Percentiles rank a stretch among this genome's conserved stretches.
These are phyloP conservation scores for Orchesella cincta DNA, from an alignment of 1,140 invertebrate genomes.

Conservation along the genomic window DNA sequence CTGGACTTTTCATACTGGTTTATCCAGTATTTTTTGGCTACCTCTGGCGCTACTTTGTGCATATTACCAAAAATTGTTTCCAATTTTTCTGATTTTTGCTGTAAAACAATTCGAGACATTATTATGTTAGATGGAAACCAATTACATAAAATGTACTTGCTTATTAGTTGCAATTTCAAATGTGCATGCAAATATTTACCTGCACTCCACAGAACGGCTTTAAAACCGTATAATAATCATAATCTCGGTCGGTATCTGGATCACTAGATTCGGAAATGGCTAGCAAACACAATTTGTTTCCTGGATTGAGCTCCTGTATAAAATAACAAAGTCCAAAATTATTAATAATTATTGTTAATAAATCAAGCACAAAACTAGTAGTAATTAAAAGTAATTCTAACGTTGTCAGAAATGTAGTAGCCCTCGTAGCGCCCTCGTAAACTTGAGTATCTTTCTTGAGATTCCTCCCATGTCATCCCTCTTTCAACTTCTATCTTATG, in stretches of 20 bases:
- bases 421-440: conserved; percentile 72
- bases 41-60: no score
- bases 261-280: conserved; percentile 57
- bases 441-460: conserved; percentile 70
- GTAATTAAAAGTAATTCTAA: no score
- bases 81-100: no score
- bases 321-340: conserved; percentile 41
- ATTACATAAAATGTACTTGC: no score
- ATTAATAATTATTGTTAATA: no score
- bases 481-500: conserved; percentile 90
- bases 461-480: conserved; percentile 89
- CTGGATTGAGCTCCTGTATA: conserved; percentile 77
- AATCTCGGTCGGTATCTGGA: conserved; percentile 70
- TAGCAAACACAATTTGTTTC: conserved; percentile 75
- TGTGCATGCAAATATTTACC: no score
- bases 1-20: conserved; percentile 84
- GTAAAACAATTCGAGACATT: no score
- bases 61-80: no score
- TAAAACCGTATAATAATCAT: conserved; percentile 77
- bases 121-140: no score
- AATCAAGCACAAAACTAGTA: no score
- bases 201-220: no score
- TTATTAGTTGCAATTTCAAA: no score
- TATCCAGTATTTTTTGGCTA: conserved; percentile 83
- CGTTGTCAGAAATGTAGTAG: conserved; percentile 86